Conservation (phyloP, 2,113 vertebrate genomes). For the Epinephelus lanceolatus region DNA sequence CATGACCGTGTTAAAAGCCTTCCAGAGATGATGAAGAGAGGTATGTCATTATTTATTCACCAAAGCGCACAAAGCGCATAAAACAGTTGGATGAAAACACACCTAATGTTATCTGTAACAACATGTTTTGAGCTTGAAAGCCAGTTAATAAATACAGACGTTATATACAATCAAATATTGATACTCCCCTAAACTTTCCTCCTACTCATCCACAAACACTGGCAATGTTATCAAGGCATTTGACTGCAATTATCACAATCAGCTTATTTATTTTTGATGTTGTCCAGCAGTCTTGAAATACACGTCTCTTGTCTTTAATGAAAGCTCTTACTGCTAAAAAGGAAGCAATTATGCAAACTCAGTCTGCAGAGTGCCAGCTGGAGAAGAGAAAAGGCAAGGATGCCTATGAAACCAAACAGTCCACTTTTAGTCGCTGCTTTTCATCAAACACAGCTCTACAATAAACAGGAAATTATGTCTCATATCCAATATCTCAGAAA, state of each 20-base stretch:
- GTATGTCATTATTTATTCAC: too few species aligned
- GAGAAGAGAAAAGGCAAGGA: neutral
- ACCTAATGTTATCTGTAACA: neutral
- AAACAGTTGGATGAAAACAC: too few species aligned
- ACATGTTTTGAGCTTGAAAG: neutral
- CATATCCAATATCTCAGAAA: neutral
- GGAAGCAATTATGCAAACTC: slow-evolving; percentile 9
- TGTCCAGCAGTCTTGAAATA: slow-evolving; percentile 9
- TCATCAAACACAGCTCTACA: slow-evolving; percentile 16
- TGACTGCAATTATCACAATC: neutral
- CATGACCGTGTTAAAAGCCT: too few species aligned
- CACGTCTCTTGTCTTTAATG: neutral
- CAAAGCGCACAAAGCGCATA: too few species aligned
- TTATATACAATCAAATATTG: neutral
- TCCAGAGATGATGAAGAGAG: too few species aligned
- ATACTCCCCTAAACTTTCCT: neutral
- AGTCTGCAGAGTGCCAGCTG: neutral
- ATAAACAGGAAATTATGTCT: neutral
- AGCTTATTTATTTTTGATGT: neutral
- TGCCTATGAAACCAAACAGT: slow-evolving; percentile 6
- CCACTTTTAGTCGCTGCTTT: slow-evolving; percentile 13
- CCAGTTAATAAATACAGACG: neutral
- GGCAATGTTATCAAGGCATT: neutral
- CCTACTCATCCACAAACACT: neutral
- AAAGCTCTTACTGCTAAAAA: neutral